Evolutionary conservation across 2,888 invertebrate genomes (phyloP), one percentile per base, ranked within the genome.

Genomic region (Drosophila nr. perissopoda): DNA sequence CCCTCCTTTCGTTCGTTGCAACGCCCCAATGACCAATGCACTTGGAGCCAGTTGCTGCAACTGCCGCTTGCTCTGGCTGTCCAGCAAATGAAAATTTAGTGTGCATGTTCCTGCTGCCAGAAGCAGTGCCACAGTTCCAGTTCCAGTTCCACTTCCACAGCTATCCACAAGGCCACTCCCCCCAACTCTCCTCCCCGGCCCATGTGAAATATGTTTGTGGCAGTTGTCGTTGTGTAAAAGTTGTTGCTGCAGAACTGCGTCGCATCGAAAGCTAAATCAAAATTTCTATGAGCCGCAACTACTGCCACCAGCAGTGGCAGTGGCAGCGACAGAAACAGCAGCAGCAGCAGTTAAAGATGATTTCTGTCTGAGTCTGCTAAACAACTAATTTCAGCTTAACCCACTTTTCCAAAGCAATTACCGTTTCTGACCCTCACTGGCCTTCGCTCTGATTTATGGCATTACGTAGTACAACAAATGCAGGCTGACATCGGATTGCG

Each of bases 371-470:
- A 38, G 56, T 38, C 70, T 79, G 80, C 85, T 74, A 79, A 74
- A 79, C 82, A 84, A 87, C 89, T 84, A 89, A 89, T 89, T 89
- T 84, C 79, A 82, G 84, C 82, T 84, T 84, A 84, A 89, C 84
- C 84, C 82, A 89, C 79, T 84, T 84, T 81, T 84, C 72, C 80
- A 73, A 72, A 64, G 83, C 83, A 83, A 88, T 83, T 83, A 83
- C 83, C 86, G 80, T 67, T 80, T 61, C 69, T 77, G 77, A 79
- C 45, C 45, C 45, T 45, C 25, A 16, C 8, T 25, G 25, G 25
- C 69, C 73, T 40, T 18, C 57, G 31, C 38, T 58, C 69, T 87
- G 89, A 84, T 87, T 89, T 84, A 84, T 89, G 85, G 27, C 69
- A 73, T 29, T 64, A 59, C 49, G 54, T 27, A 51, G 66, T 53